Evolutionary conservation across 1,140 invertebrate species (phyloP), one percentile per base, ranked within the genome.

Genomic region (Bombus breviceps): DNA sequence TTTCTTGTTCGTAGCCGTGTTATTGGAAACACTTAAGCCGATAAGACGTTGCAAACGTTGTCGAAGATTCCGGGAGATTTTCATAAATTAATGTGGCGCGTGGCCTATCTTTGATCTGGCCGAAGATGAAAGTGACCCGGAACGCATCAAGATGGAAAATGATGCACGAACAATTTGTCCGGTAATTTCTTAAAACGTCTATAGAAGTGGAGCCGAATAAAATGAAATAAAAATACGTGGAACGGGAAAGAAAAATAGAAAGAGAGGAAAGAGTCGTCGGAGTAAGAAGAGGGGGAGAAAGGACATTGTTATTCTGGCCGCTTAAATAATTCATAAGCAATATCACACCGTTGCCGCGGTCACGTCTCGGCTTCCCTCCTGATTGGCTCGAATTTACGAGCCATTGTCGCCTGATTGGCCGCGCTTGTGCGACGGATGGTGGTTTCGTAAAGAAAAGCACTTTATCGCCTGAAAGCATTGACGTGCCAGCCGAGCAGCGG

Each of bases 261-360:
- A 57, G 72, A 66, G 73, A 78, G 18, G 34, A 57, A 43, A 76
- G 59, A 64, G 13, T 39, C 39, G 34, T 15, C 25, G 41, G 47
- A 37, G 82, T 72, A 62, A 71, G 64, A 53, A 78, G 73, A 69
- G 37, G 37, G 22, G 37, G 68, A 80, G 77, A 39, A 25, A 74
- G 64, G 59, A 81, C 72, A 86, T 90, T 91, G 89, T 91, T 91
- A 86, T 90, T 91, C 90, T 83, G 85, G 74, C 85, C 87, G 91
- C 90, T 94, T 95, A 94, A 94, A 95, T 95, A 94, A 95, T 95
- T 95, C 94, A 95, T 95, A 95, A 95, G 94, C 94, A 93, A 94
- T 94, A 94, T 91, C 91, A 90, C 89, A 84, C 90, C 86, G 81
- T 91, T 92, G 93, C 90, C 93, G 92, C 92, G 92, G 93, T 93